These are phyloP conservation scores for Conopomorpha cramerella DNA, from an alignment of 1,140 invertebrate genomes.

Conservation along the genomic window DNA sequence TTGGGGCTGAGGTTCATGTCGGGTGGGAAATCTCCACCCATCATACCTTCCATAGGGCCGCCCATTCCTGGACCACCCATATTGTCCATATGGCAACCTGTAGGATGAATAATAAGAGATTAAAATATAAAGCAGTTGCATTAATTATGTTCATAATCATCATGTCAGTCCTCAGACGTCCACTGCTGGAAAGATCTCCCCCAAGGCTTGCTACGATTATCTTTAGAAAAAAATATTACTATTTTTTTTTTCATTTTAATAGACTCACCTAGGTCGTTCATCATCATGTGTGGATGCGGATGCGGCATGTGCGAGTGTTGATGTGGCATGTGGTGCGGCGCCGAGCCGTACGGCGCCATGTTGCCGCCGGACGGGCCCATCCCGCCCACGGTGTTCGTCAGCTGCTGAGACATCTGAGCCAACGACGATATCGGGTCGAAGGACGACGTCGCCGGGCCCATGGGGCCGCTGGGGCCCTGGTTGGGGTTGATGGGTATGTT, in stretches of 20 bases:
- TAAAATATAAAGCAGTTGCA: too few relatives aligned
- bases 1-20: constrained; percentile 64
- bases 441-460: constrained; percentile 63
- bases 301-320: constrained; percentile 50
- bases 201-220: too few relatives aligned
- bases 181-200: too few relatives aligned
- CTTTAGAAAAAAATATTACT: too few relatives aligned
- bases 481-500: constrained; percentile 85
- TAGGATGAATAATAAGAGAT: constrained; percentile 2
- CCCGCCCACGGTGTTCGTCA: constrained; percentile 71
- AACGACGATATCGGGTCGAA: constrained; percentile 93
- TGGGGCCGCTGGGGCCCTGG: constrained; percentile 44
- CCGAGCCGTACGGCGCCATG: constrained; percentile 62
- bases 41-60: constrained; percentile 55
- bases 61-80: constrained; percentile 55
- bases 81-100: constrained; percentile 61
- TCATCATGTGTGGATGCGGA: constrained; percentile 53
- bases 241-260: too few relatives aligned
- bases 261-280: constrained; percentile 44
- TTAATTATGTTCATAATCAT: too few relatives aligned
- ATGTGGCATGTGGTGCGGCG: constrained; percentile 46
- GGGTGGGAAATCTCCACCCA: constrained; percentile 56
- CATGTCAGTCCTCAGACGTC: too few relatives aligned
- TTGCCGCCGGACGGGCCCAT: constrained; percentile 58
- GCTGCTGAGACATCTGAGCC: constrained; percentile 91